Conservation (phyloP, 2,888 invertebrate genomes). For the Elysia crispata region DNA sequence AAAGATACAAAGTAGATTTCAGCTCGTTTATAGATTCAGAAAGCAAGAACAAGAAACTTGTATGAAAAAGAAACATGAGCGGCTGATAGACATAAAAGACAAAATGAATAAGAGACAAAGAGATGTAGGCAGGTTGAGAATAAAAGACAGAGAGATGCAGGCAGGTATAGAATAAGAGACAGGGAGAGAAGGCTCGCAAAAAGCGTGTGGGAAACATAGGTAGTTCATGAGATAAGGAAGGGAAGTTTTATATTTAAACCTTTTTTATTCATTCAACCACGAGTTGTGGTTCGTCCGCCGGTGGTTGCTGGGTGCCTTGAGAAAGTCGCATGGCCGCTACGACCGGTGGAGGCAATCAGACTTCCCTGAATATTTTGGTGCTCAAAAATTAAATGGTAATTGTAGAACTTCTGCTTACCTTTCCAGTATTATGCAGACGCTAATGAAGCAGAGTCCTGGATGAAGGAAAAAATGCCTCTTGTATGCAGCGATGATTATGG, state of each 20-base stretch:
- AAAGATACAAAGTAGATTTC: no score
- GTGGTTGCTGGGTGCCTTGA: no score
- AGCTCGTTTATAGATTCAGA: no score
- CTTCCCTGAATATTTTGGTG: no score
- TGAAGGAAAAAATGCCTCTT: constrained; percentile 95
- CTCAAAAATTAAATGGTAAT: no score
- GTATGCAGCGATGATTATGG: constrained; percentile 94
- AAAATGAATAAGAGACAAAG: background rate
- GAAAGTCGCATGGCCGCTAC: no score
- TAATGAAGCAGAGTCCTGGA: constrained; percentile 98
- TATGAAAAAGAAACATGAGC: background rate
- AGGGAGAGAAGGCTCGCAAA: background rate
- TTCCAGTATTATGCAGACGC: constrained; percentile 94
- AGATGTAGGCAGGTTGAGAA: background rate
- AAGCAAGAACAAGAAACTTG: background rate
- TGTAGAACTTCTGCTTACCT: no score
- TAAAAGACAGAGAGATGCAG: background rate
- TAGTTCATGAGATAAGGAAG: no score
- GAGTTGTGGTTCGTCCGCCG: no score
- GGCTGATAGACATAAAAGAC: background rate
- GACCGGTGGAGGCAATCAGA: no score
- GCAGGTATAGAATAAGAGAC: background rate
- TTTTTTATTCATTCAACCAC: no score
- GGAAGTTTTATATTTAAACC: no score
- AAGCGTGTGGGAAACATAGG: background rate